Evolutionary conservation across 2,797 vertebrate species (phyloP).

Genomic region (Vireo griseus): DNA sequence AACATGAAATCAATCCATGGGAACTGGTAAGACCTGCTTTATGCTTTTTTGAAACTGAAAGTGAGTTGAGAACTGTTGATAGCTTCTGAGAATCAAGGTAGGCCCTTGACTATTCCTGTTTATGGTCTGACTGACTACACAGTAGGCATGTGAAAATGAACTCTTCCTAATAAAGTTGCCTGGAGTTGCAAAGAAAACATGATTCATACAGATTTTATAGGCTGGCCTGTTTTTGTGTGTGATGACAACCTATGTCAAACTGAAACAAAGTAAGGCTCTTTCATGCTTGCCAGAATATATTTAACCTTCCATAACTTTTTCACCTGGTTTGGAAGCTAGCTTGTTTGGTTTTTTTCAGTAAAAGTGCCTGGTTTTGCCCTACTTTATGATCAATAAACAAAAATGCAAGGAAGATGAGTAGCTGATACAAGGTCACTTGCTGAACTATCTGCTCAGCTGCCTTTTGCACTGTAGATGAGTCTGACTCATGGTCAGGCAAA

Average conservation of each 20-base stretch:
- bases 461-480: background rate
- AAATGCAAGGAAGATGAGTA: background rate
- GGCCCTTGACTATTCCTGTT: background rate
- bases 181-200: background rate
- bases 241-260: background rate
- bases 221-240: background rate
- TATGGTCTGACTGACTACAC: background rate
- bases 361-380: background rate
- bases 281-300: background rate
- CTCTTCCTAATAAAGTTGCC: background rate
- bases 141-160: background rate
- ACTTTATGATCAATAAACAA: background rate
- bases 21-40: background rate
- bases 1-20: background rate
- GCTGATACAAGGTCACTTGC: background rate
- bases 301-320: slow-evolving; percentile 29
- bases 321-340: background rate
- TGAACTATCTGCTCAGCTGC: background rate
- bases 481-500: background rate
- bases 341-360: background rate
- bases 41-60: background rate
- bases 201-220: background rate
- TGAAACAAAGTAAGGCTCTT: background rate
- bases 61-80: background rate
- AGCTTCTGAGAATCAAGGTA: background rate